phyloP scores from a whole-genome alignment of 2,113 vertebrate genomes.

The Lepisosteus oculatus region DNA sequence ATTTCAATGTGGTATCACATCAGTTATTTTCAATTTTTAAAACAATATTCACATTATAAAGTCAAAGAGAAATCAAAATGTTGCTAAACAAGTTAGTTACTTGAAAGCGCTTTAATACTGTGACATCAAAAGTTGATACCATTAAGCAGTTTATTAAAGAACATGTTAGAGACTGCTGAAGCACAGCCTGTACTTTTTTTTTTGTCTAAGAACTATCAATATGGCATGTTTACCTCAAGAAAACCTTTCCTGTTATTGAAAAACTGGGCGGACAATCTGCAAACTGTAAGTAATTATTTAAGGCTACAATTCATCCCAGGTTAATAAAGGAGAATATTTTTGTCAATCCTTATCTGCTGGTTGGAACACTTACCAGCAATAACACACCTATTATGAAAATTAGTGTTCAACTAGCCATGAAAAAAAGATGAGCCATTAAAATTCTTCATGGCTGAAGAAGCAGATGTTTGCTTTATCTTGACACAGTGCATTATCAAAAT shows the following conservation, averaged over 20 bases:
- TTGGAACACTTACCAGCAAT: constrained; percentile 53
- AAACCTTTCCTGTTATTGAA: constrained; percentile 7
- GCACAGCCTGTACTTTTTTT: background rate
- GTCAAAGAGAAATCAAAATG: background rate
- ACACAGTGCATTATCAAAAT: constrained; percentile 59
- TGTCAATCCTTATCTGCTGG: constrained; percentile 8
- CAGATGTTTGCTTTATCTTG: constrained; percentile 53
- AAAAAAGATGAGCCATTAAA: constrained; percentile 58
- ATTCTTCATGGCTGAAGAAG: constrained; percentile 46
- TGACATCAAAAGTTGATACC: background rate
- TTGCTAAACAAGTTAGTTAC: background rate
- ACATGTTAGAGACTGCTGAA: background rate
- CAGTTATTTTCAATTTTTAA: no score
- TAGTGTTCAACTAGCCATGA: constrained; percentile 55
- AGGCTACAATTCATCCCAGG: background rate
- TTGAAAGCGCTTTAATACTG: background rate
- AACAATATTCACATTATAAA: background rate
- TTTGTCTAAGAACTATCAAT: constrained; percentile 13
- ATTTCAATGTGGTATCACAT: no score
- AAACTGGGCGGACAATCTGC: background rate
- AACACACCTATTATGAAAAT: constrained; percentile 65
- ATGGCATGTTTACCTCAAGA: background rate
- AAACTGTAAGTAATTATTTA: constrained; percentile 7
- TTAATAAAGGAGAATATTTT: constrained; percentile 10
- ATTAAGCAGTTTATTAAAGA: constrained; percentile 6